phyloP scores from a whole-genome alignment of 2,888 invertebrate genomes.

The Kryphioiulus occultus region DNA sequence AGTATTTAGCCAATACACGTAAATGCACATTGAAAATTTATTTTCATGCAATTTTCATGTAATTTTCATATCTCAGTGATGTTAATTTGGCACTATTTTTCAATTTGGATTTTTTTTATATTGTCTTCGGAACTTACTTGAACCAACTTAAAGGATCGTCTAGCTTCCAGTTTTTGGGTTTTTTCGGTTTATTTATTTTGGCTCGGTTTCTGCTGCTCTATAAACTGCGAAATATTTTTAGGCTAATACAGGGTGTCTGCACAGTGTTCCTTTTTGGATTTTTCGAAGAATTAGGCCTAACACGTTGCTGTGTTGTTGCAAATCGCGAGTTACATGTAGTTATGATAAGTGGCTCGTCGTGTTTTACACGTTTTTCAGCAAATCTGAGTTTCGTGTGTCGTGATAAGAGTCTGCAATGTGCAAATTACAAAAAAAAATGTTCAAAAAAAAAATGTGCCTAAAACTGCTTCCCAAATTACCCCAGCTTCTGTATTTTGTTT shows the following conservation, averaged over 20 bases:
- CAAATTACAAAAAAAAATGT: no score
- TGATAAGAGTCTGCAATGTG: not conserved
- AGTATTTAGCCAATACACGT: no score
- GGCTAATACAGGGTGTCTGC: not conserved
- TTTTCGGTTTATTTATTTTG: conserved; percentile 1
- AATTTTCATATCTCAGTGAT: no score
- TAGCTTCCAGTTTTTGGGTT: conserved; percentile 2
- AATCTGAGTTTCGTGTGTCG: not conserved
- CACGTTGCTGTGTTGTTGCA: not conserved
- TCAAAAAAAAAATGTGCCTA: not conserved
- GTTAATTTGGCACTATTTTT: no score
- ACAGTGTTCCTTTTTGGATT: not conserved
- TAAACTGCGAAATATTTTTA: not conserved
- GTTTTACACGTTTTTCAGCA: not conserved
- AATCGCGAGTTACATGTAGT: not conserved
- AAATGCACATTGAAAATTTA: no score
- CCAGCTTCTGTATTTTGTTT: not conserved
- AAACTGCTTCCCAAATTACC: not conserved
- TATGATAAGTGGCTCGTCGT: not conserved
- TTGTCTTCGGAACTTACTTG: not conserved
- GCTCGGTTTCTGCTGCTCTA: not conserved
- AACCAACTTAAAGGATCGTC: not conserved
- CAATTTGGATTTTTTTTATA: not conserved
- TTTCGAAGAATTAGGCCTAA: not conserved
- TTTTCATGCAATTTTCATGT: no score